Evolutionary conservation across 2,888 invertebrate genomes (phyloP), one percentile per base, ranked within the genome.

Genomic region (Lucinisca nassula): DNA sequence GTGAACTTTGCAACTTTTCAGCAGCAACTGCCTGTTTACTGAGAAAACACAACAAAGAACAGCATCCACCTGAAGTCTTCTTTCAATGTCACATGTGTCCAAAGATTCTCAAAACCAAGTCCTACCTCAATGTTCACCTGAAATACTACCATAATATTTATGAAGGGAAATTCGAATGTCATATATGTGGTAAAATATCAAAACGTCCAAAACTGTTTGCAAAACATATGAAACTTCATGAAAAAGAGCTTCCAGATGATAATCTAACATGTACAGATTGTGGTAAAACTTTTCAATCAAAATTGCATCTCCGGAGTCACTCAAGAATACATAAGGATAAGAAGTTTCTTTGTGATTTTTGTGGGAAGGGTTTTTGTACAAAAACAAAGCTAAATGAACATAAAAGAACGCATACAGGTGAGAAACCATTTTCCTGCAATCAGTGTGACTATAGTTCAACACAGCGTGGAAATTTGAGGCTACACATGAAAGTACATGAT

Each of bases 401-500:
- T 35, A 35, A 45, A 24, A 30, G 72, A 21, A 78, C 76, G 32
- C 87, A 87, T 38, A 87, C 83, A 8, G 87, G 87, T 8, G 83
- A 84, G 21, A 76, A 82, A 40, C 87, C 87, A 35, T 84, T 35
- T 49, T 10, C 45, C n/a, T 85, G 85, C 35, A 37, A 32, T 14
- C 35, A 70, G 8, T 85, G 85, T 82, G 72, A 77, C 38, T 85
- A 82, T 32, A 49, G 55, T 30, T 73, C 85, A 24, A 61, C 81
- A 4, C 81, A 78, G 35, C 12, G n/a, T 27, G 85, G 81, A 8
- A 85, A 85, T 38, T 17, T 85, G 8, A 49, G 73, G 49, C 58
- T 72, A 10, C 85, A 85, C 38, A 85, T 85, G 81, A 85, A 85
- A 49, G 78, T 85, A 14, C 85, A 85, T 51, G 77, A 85, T 8